Percentiles rank a stretch among this genome's conserved stretches.
Conservation (phyloP, 1,140 invertebrate species). For the Heterodera carotae region DNA sequence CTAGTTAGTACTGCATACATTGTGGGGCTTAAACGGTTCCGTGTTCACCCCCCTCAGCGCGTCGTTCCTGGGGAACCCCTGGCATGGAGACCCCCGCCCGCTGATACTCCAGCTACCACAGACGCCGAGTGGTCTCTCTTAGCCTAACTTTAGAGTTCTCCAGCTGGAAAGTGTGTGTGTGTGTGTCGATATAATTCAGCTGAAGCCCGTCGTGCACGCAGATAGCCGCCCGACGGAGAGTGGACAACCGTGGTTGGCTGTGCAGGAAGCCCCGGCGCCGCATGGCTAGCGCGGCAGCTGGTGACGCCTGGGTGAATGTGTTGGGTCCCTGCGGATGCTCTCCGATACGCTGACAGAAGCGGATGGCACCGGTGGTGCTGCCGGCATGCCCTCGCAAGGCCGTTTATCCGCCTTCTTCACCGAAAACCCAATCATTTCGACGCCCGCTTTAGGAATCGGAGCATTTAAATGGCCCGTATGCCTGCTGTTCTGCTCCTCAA, state of each 20-base stretch:
- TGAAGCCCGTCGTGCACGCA: no score
- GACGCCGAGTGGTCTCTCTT: neutral
- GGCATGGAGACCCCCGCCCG: neutral
- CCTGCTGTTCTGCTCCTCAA: no score
- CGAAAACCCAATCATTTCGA: no score
- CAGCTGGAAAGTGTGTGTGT: conserved; percentile 1
- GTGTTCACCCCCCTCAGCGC: no score
- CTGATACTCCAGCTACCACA: neutral
- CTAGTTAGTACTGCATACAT: no score
- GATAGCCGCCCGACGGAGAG: conserved; percentile 15
- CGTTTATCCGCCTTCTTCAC: conserved; percentile 1
- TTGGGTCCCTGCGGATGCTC: neutral
- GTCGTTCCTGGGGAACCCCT: neutral
- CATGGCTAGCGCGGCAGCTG: conserved; percentile 1
- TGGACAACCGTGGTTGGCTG: neutral
- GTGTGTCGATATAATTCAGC: conserved; percentile 17
- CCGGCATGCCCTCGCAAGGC: neutral
- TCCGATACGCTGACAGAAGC: conserved; percentile 7
- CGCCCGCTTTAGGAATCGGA: no score
- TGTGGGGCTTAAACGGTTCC: no score
- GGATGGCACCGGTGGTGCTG: neutral
- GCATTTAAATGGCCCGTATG: no score
- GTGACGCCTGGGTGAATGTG: conserved; percentile 12
- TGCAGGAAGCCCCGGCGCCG: conserved; percentile 16
- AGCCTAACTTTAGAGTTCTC: neutral